Conservation (phyloP, 2,113 vertebrate species). For the Mungos mungo region DNA sequence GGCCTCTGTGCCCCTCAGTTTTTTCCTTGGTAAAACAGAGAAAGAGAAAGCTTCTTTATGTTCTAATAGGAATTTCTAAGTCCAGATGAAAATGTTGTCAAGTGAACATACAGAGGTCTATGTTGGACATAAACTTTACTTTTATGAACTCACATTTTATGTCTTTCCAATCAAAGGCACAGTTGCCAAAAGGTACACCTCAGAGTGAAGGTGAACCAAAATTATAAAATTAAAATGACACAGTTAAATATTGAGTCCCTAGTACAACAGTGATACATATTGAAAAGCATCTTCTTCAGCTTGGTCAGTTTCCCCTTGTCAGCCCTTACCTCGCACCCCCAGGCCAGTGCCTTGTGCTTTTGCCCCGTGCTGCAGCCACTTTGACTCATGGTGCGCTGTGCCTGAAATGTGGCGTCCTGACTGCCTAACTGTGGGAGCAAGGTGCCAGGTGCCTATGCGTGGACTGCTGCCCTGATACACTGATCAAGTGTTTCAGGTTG, state of each 20-base stretch:
- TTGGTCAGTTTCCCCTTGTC: not conserved
- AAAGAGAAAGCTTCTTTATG: not conserved
- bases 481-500: conserved; percentile 44
- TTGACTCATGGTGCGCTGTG: not conserved
- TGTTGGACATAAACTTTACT: conserved; percentile 29
- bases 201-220: conserved; percentile 36
- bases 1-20: not conserved
- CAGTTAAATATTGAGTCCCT: not conserved
- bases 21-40: conserved; percentile 38
- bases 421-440: not conserved
- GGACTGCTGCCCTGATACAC: not conserved
- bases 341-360: not conserved
- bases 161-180: not conserved
- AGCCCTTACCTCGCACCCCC: not conserved
- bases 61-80: conserved; percentile 50
- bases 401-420: not conserved
- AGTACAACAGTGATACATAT: not conserved
- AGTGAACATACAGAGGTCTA: not conserved
- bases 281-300: conserved; percentile 10
- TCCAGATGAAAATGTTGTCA: conserved; percentile 22
- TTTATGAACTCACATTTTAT: conserved; percentile 21
- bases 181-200: conserved; percentile 21
- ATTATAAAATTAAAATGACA: not conserved
- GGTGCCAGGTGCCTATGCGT: not conserved
- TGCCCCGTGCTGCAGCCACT: not conserved